Conservation (phyloP, 2,888 invertebrate species). For the Cyaniris semiargus region DNA sequence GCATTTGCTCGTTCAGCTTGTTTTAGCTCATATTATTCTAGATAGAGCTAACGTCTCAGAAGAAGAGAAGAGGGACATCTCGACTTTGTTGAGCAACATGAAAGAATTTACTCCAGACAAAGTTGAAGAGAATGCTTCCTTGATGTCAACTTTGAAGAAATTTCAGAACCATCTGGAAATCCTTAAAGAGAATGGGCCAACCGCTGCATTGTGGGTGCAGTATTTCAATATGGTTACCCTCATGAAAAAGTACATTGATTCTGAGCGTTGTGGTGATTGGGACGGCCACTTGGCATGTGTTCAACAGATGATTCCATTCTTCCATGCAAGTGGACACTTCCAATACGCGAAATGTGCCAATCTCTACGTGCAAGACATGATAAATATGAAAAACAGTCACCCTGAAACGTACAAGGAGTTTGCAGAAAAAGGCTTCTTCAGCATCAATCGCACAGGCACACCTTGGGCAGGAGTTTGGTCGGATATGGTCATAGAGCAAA, state of each 20-base stretch:
- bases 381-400: conserved; percentile 43
- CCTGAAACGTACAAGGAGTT: conserved; percentile 38
- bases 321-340: conserved; percentile 54
- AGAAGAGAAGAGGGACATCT: conserved; percentile 45
- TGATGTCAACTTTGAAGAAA: conserved; percentile 36
- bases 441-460: conserved; percentile 46
- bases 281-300: conserved; percentile 34
- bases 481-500: conserved; percentile 27
- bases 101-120: conserved; percentile 1
- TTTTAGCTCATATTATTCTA: conserved; percentile 38
- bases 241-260: conserved; percentile 16
- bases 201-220: conserved; percentile 51
- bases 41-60: conserved; percentile 44
- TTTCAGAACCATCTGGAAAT: conserved; percentile 44
- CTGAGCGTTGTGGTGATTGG: conserved; percentile 25
- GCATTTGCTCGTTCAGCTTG: conserved; percentile 48
- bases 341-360: conserved; percentile 38
- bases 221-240: conserved; percentile 50
- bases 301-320: conserved; percentile 49
- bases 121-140: conserved; percentile 11
- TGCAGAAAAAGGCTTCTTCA: conserved; percentile 45
- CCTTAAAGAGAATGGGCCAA: conserved; percentile 44
- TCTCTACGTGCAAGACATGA: conserved; percentile 55
- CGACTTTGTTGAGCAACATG: conserved; percentile 35
- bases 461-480: conserved; percentile 39